These are phyloP conservation scores for Zhengitettix transpicula DNA, from an alignment of 2,888 invertebrate species.

Conservation along the genomic window DNA sequence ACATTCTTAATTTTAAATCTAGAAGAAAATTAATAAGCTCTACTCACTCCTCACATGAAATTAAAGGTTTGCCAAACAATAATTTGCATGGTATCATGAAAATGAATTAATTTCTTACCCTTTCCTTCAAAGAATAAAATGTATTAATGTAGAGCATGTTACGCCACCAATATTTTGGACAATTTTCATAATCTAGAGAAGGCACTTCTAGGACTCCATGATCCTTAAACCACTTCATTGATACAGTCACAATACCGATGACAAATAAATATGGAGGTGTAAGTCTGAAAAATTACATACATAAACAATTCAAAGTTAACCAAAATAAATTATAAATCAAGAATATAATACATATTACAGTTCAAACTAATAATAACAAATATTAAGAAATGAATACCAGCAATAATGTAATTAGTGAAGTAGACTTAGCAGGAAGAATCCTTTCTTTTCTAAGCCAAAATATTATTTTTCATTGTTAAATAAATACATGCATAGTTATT, in stretches of 20 bases:
- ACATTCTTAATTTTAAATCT: too few relatives aligned
- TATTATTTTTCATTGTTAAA: too few relatives aligned
- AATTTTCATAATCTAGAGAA: constrained; percentile 2
- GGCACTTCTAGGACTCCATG: constrained; percentile 6
- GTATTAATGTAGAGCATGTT: constrained; percentile 10
- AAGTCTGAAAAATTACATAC: constrained; percentile 3
- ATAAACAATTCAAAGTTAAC: background rate
- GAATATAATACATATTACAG: too few relatives aligned
- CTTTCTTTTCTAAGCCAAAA: too few relatives aligned
- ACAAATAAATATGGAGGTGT: constrained; percentile 10
- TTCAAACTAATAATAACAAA: too few relatives aligned
- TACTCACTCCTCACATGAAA: too few relatives aligned
- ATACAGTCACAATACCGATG: constrained; percentile 4
- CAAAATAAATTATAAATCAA: background rate
- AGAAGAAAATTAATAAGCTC: too few relatives aligned
- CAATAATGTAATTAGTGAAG: too few relatives aligned
- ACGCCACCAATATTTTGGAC: constrained; percentile 10
- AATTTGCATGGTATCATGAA: background rate
- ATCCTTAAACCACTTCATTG: constrained; percentile 5
- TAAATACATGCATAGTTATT: too few relatives aligned
- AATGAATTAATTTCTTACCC: constrained; percentile 2
- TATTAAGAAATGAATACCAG: too few relatives aligned
- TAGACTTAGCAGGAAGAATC: too few relatives aligned
- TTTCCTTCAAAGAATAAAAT: constrained; percentile 6
- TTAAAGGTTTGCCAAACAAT: too few relatives aligned